phyloP scores from a whole-genome alignment of 2,797 vertebrate genomes.

The Sebastes jordani region DNA sequence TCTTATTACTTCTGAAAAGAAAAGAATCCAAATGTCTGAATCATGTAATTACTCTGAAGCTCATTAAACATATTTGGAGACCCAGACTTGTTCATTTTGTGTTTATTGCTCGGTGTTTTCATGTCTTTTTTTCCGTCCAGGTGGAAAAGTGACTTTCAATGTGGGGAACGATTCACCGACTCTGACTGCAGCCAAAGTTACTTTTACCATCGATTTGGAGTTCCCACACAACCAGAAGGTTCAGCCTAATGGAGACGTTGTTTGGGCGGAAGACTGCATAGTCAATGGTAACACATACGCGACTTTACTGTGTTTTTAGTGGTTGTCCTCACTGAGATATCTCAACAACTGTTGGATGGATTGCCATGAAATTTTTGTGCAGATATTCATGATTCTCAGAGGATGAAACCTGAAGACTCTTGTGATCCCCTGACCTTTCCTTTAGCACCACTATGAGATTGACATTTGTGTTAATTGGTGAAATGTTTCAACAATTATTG shows the following conservation, averaged over 20 bases:
- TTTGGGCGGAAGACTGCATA: conserved; percentile 85
- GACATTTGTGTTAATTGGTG: no score
- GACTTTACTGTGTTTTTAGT: not conserved
- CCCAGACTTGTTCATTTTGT: not conserved
- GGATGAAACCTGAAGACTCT: not conserved
- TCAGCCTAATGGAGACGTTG: conserved; percentile 82
- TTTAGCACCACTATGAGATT: no score
- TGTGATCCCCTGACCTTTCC: not conserved
- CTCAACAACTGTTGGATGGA: not conserved
- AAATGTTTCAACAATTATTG: not conserved
- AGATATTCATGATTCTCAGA: not conserved
- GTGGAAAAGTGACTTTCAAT: conserved; percentile 86
- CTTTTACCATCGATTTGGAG: conserved; percentile 88
- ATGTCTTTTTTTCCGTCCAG: conserved; percentile 61
- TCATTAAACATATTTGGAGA: not conserved
- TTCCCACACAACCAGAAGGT: conserved; percentile 86
- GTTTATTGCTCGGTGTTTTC: not conserved
- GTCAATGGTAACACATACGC: conserved; percentile 82
- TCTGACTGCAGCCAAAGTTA: conserved; percentile 86
- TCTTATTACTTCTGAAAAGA: not conserved
- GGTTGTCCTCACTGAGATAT: not conserved
- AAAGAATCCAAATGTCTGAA: not conserved
- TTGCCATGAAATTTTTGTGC: not conserved
- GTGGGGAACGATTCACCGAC: conserved; percentile 91
- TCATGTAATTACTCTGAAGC: not conserved